phyloP scores from a whole-genome alignment of 2,888 invertebrate genomes.

The Phania funesta region DNA sequence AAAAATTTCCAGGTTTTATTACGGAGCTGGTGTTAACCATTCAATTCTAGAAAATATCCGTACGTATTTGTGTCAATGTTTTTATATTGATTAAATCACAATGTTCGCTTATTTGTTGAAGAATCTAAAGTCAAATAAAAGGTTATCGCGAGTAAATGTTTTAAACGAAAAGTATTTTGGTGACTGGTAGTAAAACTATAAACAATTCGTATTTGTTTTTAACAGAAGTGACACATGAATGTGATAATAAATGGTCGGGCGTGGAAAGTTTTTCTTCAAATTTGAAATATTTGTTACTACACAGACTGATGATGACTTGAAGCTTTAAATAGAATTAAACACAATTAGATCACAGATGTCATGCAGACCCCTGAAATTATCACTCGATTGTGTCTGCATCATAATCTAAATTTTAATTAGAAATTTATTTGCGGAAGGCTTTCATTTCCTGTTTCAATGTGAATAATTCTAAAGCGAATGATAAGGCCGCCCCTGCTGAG shows the following conservation, averaged over 20 bases:
- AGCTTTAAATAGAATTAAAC: no score
- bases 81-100: neutral
- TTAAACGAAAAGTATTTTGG: neutral
- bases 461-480: no score
- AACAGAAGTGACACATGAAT: neutral
- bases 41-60: neutral
- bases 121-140: conserved; percentile 25
- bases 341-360: no score
- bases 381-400: no score
- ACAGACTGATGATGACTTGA: no score
- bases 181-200: conserved; percentile 26
- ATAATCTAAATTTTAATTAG: no score
- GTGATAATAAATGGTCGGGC: neutral
- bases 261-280: neutral
- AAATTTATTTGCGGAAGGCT: no score
- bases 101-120: neutral
- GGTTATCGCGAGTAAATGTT: conserved; percentile 24
- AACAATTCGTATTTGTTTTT: neutral
- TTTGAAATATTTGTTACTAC: no score
- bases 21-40: neutral
- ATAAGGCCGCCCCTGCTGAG: no score
- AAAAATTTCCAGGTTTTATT: neutral
- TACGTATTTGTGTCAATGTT: conserved; percentile 29
- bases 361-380: no score
- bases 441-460: no score